Evolutionary conservation across 1,140 invertebrate genomes (phyloP).

Genomic region (Ceratosolen solmsi): DNA sequence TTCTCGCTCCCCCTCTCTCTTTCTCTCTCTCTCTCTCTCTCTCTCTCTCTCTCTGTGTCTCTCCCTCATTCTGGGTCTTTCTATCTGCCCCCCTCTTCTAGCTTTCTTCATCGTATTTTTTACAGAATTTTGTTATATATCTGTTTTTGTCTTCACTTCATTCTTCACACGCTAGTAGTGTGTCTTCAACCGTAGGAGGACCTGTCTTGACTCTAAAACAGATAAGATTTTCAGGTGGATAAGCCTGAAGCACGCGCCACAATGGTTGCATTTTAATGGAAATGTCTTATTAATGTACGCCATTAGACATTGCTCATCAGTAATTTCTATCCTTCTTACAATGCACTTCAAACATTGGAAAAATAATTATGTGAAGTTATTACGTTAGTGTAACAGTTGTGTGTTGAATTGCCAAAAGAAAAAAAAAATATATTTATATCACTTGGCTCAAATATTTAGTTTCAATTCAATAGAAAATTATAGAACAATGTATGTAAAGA

Average conservation of each 20-base stretch:
- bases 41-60: background rate
- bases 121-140: background rate
- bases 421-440: too few species aligned
- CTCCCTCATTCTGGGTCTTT: too few species aligned
- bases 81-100: too few species aligned
- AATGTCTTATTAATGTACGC: background rate
- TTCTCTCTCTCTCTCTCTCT: background rate
- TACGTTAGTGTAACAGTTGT: too few species aligned
- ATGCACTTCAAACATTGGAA: background rate
- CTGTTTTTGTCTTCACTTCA: background rate
- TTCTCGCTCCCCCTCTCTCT: background rate
- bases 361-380: too few species aligned
- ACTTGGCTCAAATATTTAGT: too few species aligned
- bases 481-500: too few species aligned
- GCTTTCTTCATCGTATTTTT: too few species aligned
- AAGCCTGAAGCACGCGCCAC: background rate
- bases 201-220: background rate
- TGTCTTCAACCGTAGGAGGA: background rate
- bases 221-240: background rate
- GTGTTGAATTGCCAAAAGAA: too few species aligned
- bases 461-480: too few species aligned
- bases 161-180: background rate
- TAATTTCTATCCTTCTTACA: background rate
- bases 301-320: background rate
- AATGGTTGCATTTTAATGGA: constrained; percentile 5